Percentiles rank a stretch among this genome's conserved stretches.
phyloP scores from a whole-genome alignment of 2,888 invertebrate species.

The Parascotia fuliginaria region DNA sequence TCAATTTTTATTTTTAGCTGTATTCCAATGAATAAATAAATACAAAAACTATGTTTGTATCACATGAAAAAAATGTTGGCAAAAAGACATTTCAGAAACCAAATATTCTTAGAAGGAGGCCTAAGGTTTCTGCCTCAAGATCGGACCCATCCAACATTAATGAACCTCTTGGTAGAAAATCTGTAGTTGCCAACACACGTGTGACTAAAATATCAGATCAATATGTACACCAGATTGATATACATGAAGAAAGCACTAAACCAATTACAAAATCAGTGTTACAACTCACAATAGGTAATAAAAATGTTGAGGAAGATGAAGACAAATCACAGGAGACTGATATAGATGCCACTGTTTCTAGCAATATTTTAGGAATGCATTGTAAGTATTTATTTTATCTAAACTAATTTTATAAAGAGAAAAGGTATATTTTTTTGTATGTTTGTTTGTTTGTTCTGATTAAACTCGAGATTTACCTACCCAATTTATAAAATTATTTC shows the following conservation, averaged over 20 bases:
- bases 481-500: no score
- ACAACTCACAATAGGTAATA: slow-evolving; percentile 25
- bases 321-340: slow-evolving; percentile 28
- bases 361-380: slow-evolving; percentile 7
- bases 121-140: slow-evolving; percentile 46
- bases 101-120: slow-evolving; percentile 72
- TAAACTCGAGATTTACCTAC: no score
- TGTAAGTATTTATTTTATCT: slow-evolving; percentile 17
- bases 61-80: slow-evolving; percentile 58
- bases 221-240: slow-evolving; percentile 9
- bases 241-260: slow-evolving; percentile 2
- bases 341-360: slow-evolving; percentile 17
- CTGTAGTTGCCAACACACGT: slow-evolving; percentile 21
- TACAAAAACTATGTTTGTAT: slow-evolving; percentile 64
- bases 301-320: slow-evolving; percentile 15
- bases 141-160: slow-evolving; percentile 29
- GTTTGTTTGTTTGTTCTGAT: no score
- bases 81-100: slow-evolving; percentile 75
- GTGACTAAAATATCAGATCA: slow-evolving; percentile 8
- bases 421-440: no score
- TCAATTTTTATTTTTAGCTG: slow-evolving; percentile 17
- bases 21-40: slow-evolving; percentile 32
- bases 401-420: background rate
- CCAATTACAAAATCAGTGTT: slow-evolving; percentile 15
- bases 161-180: slow-evolving; percentile 44